These are phyloP conservation scores for Sebastes melanostomus DNA, from an alignment of 2,797 vertebrate species.

Conservation along the genomic window DNA sequence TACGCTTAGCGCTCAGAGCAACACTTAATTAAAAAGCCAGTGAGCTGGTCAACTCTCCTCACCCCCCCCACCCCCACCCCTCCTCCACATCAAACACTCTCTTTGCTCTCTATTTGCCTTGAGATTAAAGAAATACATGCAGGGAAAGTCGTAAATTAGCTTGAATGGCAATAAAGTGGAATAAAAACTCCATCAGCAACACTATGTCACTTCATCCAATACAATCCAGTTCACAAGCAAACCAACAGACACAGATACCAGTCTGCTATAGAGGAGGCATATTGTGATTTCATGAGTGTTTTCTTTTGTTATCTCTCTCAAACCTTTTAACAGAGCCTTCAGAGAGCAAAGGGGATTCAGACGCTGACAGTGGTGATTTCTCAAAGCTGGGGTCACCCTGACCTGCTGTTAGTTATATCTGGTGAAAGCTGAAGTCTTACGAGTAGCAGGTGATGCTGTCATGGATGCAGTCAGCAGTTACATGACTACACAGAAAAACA, in stretches of 20 bases:
- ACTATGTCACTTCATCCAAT: not conserved
- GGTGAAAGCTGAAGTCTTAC: not conserved
- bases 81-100: slow-evolving; percentile 11
- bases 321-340: not conserved
- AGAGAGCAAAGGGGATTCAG: not conserved
- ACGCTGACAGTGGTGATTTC: not conserved
- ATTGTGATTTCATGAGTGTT: not conserved
- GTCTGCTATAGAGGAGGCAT: not conserved
- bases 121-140: slow-evolving; percentile 33
- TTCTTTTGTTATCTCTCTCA: not conserved
- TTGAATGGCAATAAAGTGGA: not conserved
- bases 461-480: not conserved
- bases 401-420: not conserved
- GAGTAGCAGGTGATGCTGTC: not conserved
- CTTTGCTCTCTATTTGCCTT: slow-evolving; percentile 35
- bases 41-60: slow-evolving; percentile 22
- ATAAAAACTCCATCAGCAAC: not conserved
- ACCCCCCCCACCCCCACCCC: not conserved
- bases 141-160: slow-evolving; percentile 37
- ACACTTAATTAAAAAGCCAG: slow-evolving; percentile 71
- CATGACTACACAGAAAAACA: not conserved
- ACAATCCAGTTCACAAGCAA: not conserved
- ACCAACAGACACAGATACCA: not conserved
- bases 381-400: not conserved
- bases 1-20: slow-evolving; percentile 46